Conservation (phyloP, 2,797 vertebrate genomes). For the Alfaro cultratus region DNA sequence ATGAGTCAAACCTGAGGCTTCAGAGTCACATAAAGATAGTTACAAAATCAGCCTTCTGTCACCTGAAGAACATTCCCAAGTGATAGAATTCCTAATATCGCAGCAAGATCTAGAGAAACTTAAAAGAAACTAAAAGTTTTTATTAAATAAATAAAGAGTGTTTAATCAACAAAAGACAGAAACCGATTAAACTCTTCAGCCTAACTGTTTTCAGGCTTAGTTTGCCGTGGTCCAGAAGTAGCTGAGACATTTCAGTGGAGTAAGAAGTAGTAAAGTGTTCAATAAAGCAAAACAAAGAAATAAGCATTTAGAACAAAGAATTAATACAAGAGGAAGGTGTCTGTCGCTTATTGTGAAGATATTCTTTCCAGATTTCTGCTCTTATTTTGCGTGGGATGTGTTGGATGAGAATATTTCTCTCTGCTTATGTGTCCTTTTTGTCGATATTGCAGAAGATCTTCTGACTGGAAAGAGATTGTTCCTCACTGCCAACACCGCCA, state of each 20-base stretch:
- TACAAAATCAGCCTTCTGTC: too few species aligned
- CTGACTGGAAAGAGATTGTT: constrained; percentile 86
- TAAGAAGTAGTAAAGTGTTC: neutral
- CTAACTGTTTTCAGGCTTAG: neutral
- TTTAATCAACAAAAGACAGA: neutral
- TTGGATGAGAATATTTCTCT: neutral
- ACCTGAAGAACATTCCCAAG: too few species aligned
- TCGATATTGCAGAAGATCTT: constrained; percentile 64
- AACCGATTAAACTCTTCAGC: neutral
- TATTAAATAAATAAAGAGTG: neutral
- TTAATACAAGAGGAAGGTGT: neutral
- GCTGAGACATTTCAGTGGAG: neutral
- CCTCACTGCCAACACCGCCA: constrained; percentile 87
- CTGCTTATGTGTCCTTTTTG: neutral
- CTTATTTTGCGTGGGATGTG: neutral
- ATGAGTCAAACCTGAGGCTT: too few species aligned
- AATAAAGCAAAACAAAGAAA: neutral
- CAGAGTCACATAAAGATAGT: too few species aligned
- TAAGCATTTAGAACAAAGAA: neutral
- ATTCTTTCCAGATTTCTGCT: neutral
- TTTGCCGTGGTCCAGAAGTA: neutral
- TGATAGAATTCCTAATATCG: too few species aligned
- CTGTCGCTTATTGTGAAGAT: neutral
- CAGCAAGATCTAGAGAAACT: neutral
- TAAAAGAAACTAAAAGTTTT: neutral